Evolutionary conservation across 2,888 invertebrate genomes (phyloP).

Genomic region (Scaptomyza parva): DNA sequence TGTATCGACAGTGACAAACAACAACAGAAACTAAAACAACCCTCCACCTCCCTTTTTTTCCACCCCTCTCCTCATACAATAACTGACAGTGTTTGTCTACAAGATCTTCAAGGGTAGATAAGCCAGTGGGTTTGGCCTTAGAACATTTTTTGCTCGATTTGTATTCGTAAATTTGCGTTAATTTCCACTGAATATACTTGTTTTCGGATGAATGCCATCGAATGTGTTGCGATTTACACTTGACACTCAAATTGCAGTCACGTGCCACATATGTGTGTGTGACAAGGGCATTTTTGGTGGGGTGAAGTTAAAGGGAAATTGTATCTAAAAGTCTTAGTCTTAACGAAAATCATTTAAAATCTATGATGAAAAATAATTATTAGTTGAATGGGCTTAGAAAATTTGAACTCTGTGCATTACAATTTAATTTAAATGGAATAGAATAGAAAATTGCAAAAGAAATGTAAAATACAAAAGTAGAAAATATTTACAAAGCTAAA

Average conservation of each 20-base stretch:
- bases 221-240: constrained; percentile 66
- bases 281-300: background rate
- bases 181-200: constrained; percentile 60
- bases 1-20: constrained; percentile 69
- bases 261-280: constrained; percentile 63
- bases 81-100: constrained; percentile 33
- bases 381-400: too few species aligned
- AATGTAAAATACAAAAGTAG: too few species aligned
- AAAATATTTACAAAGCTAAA: too few species aligned
- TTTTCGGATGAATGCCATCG: constrained; percentile 37
- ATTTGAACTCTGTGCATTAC: too few species aligned
- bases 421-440: too few species aligned
- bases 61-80: background rate
- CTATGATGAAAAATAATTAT: too few species aligned
- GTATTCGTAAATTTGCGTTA: constrained; percentile 69
- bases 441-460: too few species aligned
- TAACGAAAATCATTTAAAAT: too few species aligned
- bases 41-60: constrained; percentile 26
- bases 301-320: background rate
- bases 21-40: constrained; percentile 61
- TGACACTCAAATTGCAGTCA: constrained; percentile 60
- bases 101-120: constrained; percentile 78
- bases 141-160: constrained; percentile 78
- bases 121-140: constrained; percentile 55
- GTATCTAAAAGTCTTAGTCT: background rate